Conservation (phyloP, 2,797 vertebrate genomes). For the Borostomias antarcticus region DNA sequence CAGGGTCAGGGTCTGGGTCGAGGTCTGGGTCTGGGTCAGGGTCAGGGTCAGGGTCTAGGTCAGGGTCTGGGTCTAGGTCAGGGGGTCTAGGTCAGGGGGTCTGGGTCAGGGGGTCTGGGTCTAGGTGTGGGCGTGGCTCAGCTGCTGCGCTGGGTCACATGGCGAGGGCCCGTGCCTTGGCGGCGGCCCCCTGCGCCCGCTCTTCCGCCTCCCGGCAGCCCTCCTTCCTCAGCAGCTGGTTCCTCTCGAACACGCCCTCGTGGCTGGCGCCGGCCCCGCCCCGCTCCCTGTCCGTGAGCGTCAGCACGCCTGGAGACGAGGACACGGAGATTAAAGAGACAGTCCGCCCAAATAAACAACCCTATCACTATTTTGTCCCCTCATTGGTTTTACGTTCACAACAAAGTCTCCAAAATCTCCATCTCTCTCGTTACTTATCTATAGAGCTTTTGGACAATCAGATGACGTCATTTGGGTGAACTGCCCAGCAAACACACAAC, state of each 20-base stretch:
- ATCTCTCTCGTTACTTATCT: too few relatives aligned
- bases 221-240: slow-evolving; percentile 83
- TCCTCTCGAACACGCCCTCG: slow-evolving; percentile 89
- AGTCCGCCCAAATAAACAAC: too few relatives aligned
- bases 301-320: slow-evolving; percentile 78
- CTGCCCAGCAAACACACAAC: too few relatives aligned
- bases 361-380: too few relatives aligned
- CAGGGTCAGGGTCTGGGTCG: too few relatives aligned
- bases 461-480: too few relatives aligned
- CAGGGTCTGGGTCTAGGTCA: neutral
- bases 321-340: too few relatives aligned
- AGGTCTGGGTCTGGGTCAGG: too few relatives aligned
- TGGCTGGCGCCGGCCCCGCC: slow-evolving; percentile 74
- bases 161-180: slow-evolving; percentile 82
- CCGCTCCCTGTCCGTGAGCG: slow-evolving; percentile 79
- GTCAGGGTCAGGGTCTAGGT: too few relatives aligned
- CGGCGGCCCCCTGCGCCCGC: slow-evolving; percentile 83
- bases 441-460: too few relatives aligned
- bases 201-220: slow-evolving; percentile 79
- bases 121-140: neutral
- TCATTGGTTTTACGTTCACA: too few relatives aligned
- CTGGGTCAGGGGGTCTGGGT: neutral
- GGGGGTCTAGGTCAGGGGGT: neutral
- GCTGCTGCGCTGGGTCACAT: slow-evolving; percentile 65
- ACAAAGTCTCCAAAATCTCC: too few relatives aligned